Percentiles rank a stretch among this genome's conserved stretches.
Conservation (phyloP, 2,113 vertebrate genomes). For the Crotalus helleri region DNA sequence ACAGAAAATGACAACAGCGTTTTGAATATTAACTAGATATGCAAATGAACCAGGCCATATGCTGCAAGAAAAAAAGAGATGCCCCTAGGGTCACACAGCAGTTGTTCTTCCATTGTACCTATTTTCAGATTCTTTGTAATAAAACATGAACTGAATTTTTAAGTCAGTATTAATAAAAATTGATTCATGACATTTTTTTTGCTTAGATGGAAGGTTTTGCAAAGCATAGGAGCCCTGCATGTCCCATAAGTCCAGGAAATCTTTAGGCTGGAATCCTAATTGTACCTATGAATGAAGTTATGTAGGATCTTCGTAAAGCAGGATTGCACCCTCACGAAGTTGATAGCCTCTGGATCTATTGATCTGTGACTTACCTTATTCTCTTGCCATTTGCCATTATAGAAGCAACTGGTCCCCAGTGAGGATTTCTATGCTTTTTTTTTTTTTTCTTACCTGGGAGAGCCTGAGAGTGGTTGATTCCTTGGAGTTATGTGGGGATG, state of each 20-base stretch:
- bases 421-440: not conserved
- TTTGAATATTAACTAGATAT: not conserved
- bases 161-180: not conserved
- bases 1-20: not conserved
- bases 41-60: not conserved
- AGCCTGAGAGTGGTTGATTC: not conserved
- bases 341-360: not conserved
- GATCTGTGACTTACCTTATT: not conserved
- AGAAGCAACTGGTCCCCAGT: not conserved
- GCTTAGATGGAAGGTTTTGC: not conserved
- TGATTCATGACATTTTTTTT: not conserved
- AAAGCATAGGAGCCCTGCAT: not conserved
- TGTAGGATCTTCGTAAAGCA: not conserved
- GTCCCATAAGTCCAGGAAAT: not conserved
- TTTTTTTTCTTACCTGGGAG: not conserved
- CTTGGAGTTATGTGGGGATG: not conserved
- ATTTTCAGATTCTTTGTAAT: not conserved
- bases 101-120: not conserved
- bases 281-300: not conserved
- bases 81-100: not conserved
- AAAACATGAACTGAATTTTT: not conserved
- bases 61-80: not conserved
- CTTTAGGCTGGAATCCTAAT: not conserved
- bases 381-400: not conserved
- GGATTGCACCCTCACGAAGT: not conserved